Conservation (phyloP, 2,888 invertebrate species). For the Amiota communis region DNA sequence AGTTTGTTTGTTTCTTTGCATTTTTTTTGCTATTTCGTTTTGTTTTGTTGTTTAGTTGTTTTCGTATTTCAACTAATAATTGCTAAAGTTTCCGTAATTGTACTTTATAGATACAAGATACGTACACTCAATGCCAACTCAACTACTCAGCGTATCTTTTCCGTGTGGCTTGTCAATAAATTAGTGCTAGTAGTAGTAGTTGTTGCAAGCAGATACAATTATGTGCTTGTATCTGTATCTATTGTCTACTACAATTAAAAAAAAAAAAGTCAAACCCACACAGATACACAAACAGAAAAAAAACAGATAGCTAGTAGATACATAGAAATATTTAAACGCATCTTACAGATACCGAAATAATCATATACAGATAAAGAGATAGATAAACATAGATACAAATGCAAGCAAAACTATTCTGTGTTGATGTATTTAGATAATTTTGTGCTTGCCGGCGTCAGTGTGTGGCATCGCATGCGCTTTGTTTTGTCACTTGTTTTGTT, state of each 20-base stretch:
- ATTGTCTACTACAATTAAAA: constrained; percentile 24
- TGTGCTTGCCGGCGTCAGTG: neutral
- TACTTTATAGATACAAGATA: constrained; percentile 28
- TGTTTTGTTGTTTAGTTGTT: constrained; percentile 5
- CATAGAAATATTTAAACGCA: constrained; percentile 7
- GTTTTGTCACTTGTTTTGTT: constrained; percentile 17
- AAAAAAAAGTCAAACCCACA: constrained; percentile 22
- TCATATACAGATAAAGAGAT: neutral
- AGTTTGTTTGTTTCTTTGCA: constrained; percentile 14
- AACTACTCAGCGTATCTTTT: constrained; percentile 54
- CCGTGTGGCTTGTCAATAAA: constrained; percentile 63
- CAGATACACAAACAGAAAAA: neutral
- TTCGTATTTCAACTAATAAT: constrained; percentile 23
- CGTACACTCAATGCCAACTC: constrained; percentile 26
- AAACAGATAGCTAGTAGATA: neutral
- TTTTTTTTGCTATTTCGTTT: neutral
- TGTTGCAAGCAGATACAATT: constrained; percentile 19
- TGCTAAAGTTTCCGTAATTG: constrained; percentile 28
- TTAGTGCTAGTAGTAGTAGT: constrained; percentile 26
- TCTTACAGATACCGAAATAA: neutral
- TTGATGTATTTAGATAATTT: neutral
- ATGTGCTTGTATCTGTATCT: constrained; percentile 24
- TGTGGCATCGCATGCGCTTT: neutral
- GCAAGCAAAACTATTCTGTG: neutral
- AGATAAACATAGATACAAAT: neutral